phyloP scores from a whole-genome alignment of 2,113 vertebrate species.

The Pionites leucogaster region DNA sequence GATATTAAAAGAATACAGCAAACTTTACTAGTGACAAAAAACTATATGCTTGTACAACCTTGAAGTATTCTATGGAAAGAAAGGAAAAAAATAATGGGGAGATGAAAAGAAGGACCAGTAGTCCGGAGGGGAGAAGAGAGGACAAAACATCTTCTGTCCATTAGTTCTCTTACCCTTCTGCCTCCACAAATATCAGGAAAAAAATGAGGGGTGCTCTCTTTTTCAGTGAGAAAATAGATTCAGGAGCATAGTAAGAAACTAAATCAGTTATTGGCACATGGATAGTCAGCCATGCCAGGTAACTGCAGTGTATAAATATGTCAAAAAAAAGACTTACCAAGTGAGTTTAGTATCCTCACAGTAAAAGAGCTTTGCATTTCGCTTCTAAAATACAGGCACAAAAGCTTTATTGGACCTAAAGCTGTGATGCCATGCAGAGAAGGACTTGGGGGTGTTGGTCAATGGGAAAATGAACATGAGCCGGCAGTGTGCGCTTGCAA shows the following conservation, averaged over 20 bases:
- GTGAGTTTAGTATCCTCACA: not conserved
- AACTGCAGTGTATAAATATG: not conserved
- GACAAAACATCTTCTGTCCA: not conserved
- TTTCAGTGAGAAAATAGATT: not conserved
- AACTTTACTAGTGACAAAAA: not conserved
- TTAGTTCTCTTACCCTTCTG: not conserved
- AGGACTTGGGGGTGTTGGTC: no score
- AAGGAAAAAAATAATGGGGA: not conserved
- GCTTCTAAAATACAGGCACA: not conserved
- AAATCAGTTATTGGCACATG: not conserved
- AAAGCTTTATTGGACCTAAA: not conserved
- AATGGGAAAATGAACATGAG: no score
- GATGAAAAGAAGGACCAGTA: not conserved
- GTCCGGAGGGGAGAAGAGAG: fast-evolving
- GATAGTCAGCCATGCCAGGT: not conserved
- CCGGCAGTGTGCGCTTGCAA: no score
- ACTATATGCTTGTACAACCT: not conserved
- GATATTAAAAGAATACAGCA: not conserved
- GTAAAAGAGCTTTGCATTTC: not conserved
- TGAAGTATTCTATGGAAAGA: not conserved
- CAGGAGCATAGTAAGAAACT: not conserved
- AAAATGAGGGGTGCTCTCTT: not conserved
- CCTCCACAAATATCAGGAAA: not conserved
- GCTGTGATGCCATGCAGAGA: not conserved
- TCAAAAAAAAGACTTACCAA: not conserved